Conservation (phyloP, 2,113 vertebrate species). For the Typhlomys cinereus region DNA sequence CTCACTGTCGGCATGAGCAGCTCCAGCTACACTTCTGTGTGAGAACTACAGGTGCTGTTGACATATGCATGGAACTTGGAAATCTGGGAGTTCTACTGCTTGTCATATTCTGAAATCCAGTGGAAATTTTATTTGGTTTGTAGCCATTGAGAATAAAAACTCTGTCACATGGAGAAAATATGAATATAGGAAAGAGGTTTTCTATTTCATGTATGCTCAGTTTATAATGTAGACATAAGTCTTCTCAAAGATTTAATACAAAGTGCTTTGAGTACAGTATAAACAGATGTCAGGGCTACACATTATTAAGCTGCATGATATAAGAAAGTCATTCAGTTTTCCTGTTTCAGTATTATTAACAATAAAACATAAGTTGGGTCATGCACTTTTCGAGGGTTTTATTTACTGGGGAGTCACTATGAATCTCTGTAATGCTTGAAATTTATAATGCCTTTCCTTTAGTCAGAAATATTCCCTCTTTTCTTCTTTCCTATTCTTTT, state of each 20-base stretch:
- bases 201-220: neutral
- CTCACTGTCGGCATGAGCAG: neutral
- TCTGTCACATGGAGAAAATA: neutral
- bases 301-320: neutral
- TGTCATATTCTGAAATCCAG: neutral
- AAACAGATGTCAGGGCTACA: neutral
- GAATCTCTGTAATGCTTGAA: neutral
- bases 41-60: neutral
- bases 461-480: neutral
- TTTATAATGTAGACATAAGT: neutral
- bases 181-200: neutral
- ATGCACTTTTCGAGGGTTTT: neutral
- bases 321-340: neutral
- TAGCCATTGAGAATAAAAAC: neutral
- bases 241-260: neutral
- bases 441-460: neutral
- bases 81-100: neutral
- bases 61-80: neutral
- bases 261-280: neutral
- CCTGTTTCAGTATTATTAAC: neutral
- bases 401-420: neutral
- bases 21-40: neutral
- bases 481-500: neutral
- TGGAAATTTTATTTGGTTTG: neutral
- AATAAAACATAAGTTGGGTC: neutral